Evolutionary conservation across 2,113 vertebrate genomes (phyloP).

Genomic region (Menura novaehollandiae): DNA sequence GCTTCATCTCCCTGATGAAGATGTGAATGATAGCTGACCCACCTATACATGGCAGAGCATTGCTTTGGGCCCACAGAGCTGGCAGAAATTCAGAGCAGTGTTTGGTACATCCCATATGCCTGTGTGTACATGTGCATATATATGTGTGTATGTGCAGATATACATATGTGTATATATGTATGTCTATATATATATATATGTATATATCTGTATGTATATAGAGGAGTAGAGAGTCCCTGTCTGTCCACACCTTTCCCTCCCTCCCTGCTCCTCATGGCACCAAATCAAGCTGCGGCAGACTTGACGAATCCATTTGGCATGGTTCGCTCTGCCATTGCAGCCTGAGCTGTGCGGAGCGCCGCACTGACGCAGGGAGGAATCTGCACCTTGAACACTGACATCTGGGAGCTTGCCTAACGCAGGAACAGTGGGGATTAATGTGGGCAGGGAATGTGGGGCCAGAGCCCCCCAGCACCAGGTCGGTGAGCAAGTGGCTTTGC

Average conservation of each 20-base stretch:
- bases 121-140: background rate
- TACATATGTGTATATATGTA: background rate
- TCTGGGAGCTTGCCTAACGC: background rate
- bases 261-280: slow-evolving; percentile 61
- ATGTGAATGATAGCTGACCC: slow-evolving; percentile 4
- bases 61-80: slow-evolving; percentile 48
- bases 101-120: background rate
- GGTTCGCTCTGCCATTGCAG: slow-evolving; percentile 46
- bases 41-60: background rate
- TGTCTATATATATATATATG: background rate
- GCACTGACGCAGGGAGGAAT: background rate
- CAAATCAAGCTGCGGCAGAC: slow-evolving; percentile 74
- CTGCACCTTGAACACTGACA: slow-evolving; percentile 31
- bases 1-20: slow-evolving; percentile 31
- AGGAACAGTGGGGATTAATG: background rate
- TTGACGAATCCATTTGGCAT: slow-evolving; percentile 78
- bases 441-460: accelerated
- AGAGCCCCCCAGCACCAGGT: background rate
- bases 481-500: background rate
- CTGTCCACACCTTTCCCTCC: background rate
- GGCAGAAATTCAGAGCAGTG: slow-evolving; percentile 30
- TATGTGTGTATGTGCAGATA: background rate
- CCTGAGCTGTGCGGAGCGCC: background rate
- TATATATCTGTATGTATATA: background rate
- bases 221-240: background rate